Evolutionary conservation across 2,797 vertebrate species (phyloP).

Genomic region (Crocidura indochinensis): DNA sequence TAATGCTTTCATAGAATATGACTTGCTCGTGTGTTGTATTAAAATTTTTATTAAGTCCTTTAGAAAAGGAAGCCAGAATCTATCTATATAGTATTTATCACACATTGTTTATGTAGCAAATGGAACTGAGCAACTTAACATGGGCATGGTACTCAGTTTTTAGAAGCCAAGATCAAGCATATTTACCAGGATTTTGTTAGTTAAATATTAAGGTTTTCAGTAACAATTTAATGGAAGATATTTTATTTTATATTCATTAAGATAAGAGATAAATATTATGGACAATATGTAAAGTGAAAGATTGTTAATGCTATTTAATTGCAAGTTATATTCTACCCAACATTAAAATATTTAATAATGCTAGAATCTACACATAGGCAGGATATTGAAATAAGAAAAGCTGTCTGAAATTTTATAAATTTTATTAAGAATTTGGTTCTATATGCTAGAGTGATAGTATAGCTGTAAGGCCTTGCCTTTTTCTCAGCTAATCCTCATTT

Average conservation of each 20-base stretch:
- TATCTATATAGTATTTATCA: constrained; percentile 11
- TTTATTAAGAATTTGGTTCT: constrained; percentile 21
- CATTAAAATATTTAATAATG: not conserved
- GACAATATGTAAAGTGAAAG: not conserved
- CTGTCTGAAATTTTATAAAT: constrained; percentile 29
- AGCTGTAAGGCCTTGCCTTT: too few species aligned
- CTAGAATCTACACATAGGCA: not conserved
- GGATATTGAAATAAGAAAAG: not conserved
- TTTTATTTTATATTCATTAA: not conserved
- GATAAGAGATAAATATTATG: too few species aligned
- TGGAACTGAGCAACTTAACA: not conserved
- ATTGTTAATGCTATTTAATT: not conserved
- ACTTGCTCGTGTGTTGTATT: not conserved
- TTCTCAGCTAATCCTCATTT: too few species aligned
- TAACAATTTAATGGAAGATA: constrained; percentile 43
- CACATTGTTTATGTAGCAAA: constrained; percentile 24
- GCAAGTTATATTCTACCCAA: not conserved
- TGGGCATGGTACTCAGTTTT: not conserved
- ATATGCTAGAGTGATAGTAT: too few species aligned
- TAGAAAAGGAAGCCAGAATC: not conserved
- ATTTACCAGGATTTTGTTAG: constrained; percentile 15
- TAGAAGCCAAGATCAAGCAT: constrained; percentile 42
- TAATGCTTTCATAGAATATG: constrained; percentile 17
- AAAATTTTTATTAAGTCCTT: constrained; percentile 48
- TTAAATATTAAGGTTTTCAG: not conserved